These are phyloP conservation scores for Arrhopalites spinosus DNA, from an alignment of 2,888 invertebrate species.

Conservation along the genomic window DNA sequence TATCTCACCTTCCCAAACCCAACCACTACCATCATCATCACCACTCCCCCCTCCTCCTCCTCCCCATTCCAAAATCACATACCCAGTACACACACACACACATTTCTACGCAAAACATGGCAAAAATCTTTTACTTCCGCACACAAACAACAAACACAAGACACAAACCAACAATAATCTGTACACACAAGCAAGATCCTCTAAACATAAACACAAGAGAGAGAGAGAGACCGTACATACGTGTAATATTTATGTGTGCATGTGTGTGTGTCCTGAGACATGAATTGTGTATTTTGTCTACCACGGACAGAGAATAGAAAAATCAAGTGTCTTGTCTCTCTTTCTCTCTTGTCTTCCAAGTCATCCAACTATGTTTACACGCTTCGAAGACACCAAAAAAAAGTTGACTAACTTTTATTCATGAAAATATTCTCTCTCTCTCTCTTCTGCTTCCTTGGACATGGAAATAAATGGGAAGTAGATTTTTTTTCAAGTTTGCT, in stretches of 20 bases:
- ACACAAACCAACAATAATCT: not conserved
- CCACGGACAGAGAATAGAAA: not conserved
- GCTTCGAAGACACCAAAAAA: constrained; percentile 5
- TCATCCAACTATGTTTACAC: constrained; percentile 21
- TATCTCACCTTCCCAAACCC: constrained; percentile 14
- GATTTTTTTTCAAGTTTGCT: no score
- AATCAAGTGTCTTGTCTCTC: not conserved
- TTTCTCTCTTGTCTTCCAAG: not conserved
- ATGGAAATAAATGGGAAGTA: no score
- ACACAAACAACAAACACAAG: constrained; percentile 14
- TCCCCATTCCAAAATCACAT: constrained; percentile 1
- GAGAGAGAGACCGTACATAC: not conserved
- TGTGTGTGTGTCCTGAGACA: no score
- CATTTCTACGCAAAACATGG: not conserved
- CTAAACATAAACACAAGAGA: not conserved
- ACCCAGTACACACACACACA: constrained; percentile 3
- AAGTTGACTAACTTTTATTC: constrained; percentile 3
- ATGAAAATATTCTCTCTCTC: not conserved
- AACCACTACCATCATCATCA: not conserved
- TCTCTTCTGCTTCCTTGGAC: not conserved
- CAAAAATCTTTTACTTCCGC: constrained; percentile 7
- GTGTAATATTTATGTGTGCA: no score
- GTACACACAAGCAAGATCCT: not conserved
- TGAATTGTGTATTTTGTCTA: constrained; percentile 2
- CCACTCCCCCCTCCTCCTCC: not conserved